Evolutionary conservation across 2,888 invertebrate species (phyloP), one percentile per base, ranked within the genome.

Genomic region (Gymnosoma rotundatum): DNA sequence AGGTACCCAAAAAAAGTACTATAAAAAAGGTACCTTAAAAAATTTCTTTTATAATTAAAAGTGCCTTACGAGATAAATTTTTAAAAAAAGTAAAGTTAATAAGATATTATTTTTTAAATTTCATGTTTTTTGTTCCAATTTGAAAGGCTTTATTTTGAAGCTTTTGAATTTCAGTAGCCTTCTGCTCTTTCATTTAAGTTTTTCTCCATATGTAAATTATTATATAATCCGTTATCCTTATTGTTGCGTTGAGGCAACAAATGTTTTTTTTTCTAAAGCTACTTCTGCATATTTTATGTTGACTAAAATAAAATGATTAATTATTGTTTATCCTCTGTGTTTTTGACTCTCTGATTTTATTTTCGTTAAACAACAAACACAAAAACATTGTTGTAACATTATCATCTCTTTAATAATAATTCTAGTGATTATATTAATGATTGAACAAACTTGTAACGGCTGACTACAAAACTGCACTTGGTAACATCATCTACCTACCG

Each of bases 401-500:
- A 76, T 83, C 80, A 80, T 78, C 76, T 80, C 69, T 63, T 83
- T 73, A 83, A 73, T 73, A 67, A 80, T 73, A 83, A 76, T 80
- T 70, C 73, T 76, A 32, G 73, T 78, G 72, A 78, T 83, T 80
- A 80, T 83, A 63, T 76, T 83, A 70, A 48, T 83, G 75, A 64
- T 75, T 83, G 60, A 73, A 66, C 66, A 72, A 82, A 75, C 56
- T 72, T 56, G 69, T 56, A 56, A 64, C 75, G 50, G 21, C 50
- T 52, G 58, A 21, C 66, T 75, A 38, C 56, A 58, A 50, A n/a
- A 67, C 75, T 75, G n/a, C 58, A 58, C 18, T 56, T 21, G 36
- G 10, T n/a, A 66, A 50, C 58, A 63, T 16, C 45, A 70, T 48
- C 14, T 48, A n/a, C 25, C 61, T 38, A 76, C 70, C 69, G 66